Evolutionary conservation across 2,797 vertebrate genomes (phyloP).

Genomic region (Denticeps clupeoides): DNA sequence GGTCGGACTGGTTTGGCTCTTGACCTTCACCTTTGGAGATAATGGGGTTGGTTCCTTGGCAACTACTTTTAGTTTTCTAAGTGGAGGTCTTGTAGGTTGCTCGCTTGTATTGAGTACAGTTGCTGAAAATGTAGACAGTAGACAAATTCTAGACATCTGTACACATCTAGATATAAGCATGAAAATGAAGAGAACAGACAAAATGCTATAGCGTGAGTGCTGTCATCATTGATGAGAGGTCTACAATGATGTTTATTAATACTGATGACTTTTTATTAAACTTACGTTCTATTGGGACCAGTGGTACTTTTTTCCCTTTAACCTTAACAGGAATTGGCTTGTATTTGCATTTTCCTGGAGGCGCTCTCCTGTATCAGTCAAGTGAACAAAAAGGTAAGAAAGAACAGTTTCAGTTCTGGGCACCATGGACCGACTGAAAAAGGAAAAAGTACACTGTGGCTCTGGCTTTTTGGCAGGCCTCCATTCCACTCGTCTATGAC

Average conservation of each 20-base stretch:
- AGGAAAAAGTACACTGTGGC: background rate
- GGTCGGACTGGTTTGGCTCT: background rate
- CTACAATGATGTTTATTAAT: too few relatives aligned
- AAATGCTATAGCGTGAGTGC: too few relatives aligned
- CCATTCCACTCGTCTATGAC: constrained; percentile 12
- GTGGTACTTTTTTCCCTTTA: constrained; percentile 58
- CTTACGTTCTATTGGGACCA: constrained; percentile 65
- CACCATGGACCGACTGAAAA: too few relatives aligned
- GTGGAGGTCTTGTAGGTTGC: constrained; percentile 54
- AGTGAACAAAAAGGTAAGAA: background rate
- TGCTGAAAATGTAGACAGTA: constrained; percentile 42
- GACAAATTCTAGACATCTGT: background rate
- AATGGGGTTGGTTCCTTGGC: constrained; percentile 31
- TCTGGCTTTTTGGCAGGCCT: background rate
- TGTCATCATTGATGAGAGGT: too few relatives aligned
- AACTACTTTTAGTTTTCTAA: constrained; percentile 40
- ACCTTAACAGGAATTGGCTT: constrained; percentile 63
- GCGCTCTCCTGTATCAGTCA: constrained; percentile 60
- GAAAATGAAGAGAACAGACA: too few relatives aligned
- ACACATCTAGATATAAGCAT: background rate
- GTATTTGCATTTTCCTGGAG: constrained; percentile 70
- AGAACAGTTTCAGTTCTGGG: background rate
- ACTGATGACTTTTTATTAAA: too few relatives aligned
- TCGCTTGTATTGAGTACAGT: constrained; percentile 45
- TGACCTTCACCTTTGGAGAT: background rate